Evolutionary conservation across 2,888 invertebrate species (phyloP).

Genomic region (Gibbula magus): DNA sequence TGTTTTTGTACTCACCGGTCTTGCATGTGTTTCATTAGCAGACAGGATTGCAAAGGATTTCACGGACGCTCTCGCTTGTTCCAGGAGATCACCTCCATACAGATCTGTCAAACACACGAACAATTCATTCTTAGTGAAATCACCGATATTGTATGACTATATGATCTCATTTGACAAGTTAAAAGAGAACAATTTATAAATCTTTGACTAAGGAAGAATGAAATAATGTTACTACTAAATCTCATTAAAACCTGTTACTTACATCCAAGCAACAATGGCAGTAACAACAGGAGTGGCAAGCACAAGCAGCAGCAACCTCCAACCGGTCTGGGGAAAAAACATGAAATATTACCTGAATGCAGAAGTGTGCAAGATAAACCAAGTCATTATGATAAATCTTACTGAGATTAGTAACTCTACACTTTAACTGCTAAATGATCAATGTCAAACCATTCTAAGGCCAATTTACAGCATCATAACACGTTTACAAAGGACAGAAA

Average conservation of each 20-base stretch:
- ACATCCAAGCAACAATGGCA: constrained; percentile 57
- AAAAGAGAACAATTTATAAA: background rate
- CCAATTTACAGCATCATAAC: no score
- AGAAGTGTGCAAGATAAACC: no score
- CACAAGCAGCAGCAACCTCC: constrained; percentile 52
- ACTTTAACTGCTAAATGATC: no score
- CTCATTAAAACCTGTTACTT: constrained; percentile 29
- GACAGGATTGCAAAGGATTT: background rate
- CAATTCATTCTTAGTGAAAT: background rate
- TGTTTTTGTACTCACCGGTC: background rate
- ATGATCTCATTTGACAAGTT: background rate
- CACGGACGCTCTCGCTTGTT: background rate
- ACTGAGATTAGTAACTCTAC: no score
- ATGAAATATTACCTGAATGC: no score
- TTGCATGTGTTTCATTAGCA: background rate
- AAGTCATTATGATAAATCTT: no score
- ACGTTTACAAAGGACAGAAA: no score
- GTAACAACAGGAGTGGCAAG: constrained; percentile 54
- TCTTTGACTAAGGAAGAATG: no score
- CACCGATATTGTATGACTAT: background rate
- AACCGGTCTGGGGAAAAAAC: background rate
- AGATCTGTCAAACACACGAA: background rate
- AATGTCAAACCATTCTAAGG: no score
- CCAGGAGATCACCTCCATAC: background rate
- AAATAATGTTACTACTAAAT: background rate